These are phyloP conservation scores for Pyxicephalus adspersus DNA, from an alignment of 2,113 vertebrate species.

Conservation along the genomic window DNA sequence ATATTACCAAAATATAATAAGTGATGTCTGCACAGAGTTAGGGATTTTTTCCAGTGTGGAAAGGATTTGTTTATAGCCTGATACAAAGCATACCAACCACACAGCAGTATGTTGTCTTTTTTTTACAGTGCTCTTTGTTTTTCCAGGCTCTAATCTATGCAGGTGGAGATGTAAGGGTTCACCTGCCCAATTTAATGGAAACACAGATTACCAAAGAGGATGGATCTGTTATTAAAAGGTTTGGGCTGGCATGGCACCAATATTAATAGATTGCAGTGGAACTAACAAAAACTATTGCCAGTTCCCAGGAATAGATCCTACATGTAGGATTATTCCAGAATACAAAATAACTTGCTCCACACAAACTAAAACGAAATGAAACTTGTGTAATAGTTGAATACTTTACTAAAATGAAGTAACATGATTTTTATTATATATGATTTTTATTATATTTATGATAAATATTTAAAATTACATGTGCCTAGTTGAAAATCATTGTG, in stretches of 20 bases:
- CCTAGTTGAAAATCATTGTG: too few species aligned
- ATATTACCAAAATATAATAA: too few species aligned
- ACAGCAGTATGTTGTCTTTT: neutral
- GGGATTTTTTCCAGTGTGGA: neutral
- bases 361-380: too few species aligned
- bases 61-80: constrained; percentile 11
- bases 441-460: too few species aligned
- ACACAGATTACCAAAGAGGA: constrained; percentile 84
- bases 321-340: too few species aligned
- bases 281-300: constrained; percentile 59
- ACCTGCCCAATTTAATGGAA: constrained; percentile 86
- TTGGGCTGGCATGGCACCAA: constrained; percentile 71
- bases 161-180: constrained; percentile 79
- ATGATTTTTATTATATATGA: too few species aligned
- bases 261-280: constrained; percentile 35
- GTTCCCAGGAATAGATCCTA: too few species aligned
- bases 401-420: too few species aligned
- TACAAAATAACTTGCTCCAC: too few species aligned
- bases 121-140: constrained; percentile 47
- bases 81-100: neutral
- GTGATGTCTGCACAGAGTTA: constrained; percentile 6
- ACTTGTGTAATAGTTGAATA: too few species aligned
- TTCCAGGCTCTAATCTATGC: constrained; percentile 87
- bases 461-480: too few species aligned
- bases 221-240: constrained; percentile 94